A percentile compares a stretch with the other conserved stretches of the same genome.
Evolutionary conservation across 2,888 invertebrate genomes (phyloP).

Genomic region (Icerya purchasi): DNA sequence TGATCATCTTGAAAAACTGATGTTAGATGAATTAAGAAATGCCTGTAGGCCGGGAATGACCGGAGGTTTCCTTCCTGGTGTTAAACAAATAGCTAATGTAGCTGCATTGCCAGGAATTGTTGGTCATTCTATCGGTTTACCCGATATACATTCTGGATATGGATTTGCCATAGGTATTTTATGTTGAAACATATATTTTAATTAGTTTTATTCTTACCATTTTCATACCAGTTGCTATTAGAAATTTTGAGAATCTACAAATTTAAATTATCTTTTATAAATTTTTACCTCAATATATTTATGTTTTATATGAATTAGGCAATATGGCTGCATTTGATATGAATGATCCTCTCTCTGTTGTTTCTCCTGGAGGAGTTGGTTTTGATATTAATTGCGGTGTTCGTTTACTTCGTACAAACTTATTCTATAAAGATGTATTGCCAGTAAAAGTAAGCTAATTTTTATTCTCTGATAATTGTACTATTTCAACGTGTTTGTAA

Average conservation of each 20-base stretch:
- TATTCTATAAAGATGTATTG: slow-evolving; percentile 73
- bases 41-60: slow-evolving; percentile 70
- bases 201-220: background rate
- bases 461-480: background rate
- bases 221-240: too few relatives aligned
- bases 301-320: slow-evolving; percentile 30
- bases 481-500: too few relatives aligned
- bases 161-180: slow-evolving; percentile 97
- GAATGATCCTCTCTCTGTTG: slow-evolving; percentile 71
- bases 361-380: slow-evolving; percentile 94
- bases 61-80: slow-evolving; percentile 93
- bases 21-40: slow-evolving; percentile 89
- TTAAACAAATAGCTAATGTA: slow-evolving; percentile 97
- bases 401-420: slow-evolving; percentile 78
- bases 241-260: too few relatives aligned
- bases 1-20: slow-evolving; percentile 66
- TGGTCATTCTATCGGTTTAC: slow-evolving; percentile 75
- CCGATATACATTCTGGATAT: slow-evolving; percentile 95
- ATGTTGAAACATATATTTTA: slow-evolving; percentile 16
- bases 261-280: too few relatives aligned
- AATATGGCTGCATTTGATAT: slow-evolving; percentile 99
- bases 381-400: slow-evolving; percentile 99
- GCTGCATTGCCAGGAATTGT: slow-evolving; percentile 96
- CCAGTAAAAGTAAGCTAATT: slow-evolving; percentile 49
- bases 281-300: too few relatives aligned